Base-by-base conservation (phyloP, 2,113 vertebrate genomes). In the Serinus canaria region DNA sequence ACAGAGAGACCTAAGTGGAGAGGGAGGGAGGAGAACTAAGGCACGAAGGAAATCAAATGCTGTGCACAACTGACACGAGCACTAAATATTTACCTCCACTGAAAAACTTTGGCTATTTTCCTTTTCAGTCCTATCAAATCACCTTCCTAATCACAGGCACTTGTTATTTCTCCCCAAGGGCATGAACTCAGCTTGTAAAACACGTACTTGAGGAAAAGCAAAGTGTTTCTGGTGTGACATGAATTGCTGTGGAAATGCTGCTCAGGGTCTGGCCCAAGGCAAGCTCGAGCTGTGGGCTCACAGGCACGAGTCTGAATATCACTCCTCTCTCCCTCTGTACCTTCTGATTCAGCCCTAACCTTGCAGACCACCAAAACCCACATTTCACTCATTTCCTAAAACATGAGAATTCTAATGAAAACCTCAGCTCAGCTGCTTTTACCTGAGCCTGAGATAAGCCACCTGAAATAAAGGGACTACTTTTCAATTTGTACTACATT, bases 101-200 rank as follows among this genome's bases (percentile, higher is more conserved):
- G 41, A 46, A 87, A 85, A 89, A 64, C 58, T 37, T 47, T 4
- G 41, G 46, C 39, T 73, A 10, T 91, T 95, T 94, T 86, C 64
- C 79, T 64, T 87, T 81, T 75, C 66, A 58, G 68, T 58, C 55
- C 67, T 87, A 96, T 85, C 87, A 95, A 93, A 95, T 90, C 89
- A 91, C 80, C 59, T 77, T 89, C 43, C 52, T 81, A 89, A 87
- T 94, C 88, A 89, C 16, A 84, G 0, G 0, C 64, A 82, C 73
- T 89, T 93, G 56, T 58, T 81, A 49, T 86, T 96, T 88, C 82
- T 82, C 94, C 88, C 79, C 58, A 94, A 31, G 79, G 76, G n/a
- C 69, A n/a, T 10, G 68, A 86, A 77, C 60, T 35, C 75, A 80
- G 82, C 67, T 49, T 70, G 72, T 44, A 81, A 93, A 94, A 78